Evolutionary conservation across 2,113 vertebrate species (phyloP), one percentile per base, ranked within the genome.

Genomic region (Xenus cinereus): DNA sequence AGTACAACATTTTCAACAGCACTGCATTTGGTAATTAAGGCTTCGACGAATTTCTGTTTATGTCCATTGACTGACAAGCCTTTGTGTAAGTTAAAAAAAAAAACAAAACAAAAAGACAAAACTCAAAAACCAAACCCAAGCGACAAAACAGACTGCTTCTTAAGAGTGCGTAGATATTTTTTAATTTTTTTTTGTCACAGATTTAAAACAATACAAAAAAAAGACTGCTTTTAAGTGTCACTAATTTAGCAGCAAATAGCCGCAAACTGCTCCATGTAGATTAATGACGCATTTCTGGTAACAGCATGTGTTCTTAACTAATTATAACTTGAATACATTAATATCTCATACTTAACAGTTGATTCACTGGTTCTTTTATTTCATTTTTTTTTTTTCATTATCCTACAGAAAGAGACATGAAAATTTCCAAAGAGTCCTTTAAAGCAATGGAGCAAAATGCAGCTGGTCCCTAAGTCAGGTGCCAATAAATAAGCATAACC

Each of bases 231-330:
- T 81, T 62, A 93, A 84, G 84, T 73, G 54, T 59, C 81, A 68
- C 50, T 89, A 90, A 94, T 95, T 96, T 85, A 95, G 83, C 89
- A 90, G 85, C 82, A 87, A 95, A 92, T 64, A 83, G 79, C 33
- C 11, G 1, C 66, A 60, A 90, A 95, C 73, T 87, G 81, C 94
- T 84, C 81, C 21, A 13, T 30, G 53, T 60, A 90, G 41, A 66
- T 95, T 94, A 96, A 90, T 89, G 83, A 94, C 15, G 56, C 50
- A 17, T 32, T 94, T 78, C 91, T 95, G 71, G 71, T 86, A 95
- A 39, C 63, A 96, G 59, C 46, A 89, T 84, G 75, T 93, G 85
- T 90, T 94, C 90, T 91, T 95, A 79, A 93, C 78, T 97, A 95
- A 95, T 89, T 93, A 90, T 94, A 92, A 87, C 89, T 53, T 37